Conservation (phyloP, 1,140 invertebrate genomes). For the Bombyx mandarina region DNA sequence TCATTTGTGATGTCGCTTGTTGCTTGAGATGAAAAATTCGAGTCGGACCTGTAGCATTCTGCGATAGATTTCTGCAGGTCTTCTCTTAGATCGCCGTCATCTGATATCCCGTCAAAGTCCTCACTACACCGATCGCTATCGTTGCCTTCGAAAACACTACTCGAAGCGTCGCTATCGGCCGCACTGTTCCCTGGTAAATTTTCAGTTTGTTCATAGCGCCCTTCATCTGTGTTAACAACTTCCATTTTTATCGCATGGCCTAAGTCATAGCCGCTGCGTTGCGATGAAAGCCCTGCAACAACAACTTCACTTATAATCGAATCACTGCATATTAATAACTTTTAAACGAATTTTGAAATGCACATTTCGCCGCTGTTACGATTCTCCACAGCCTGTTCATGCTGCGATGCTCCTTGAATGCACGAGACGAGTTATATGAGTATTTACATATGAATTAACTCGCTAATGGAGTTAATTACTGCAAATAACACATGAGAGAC, state of each 20-base stretch:
- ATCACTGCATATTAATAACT: slow-evolving; percentile 8
- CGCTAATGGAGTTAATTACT: slow-evolving; percentile 48
- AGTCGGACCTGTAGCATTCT: slow-evolving; percentile 59
- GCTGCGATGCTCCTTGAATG: slow-evolving; percentile 13
- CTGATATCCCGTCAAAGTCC: slow-evolving; percentile 44
- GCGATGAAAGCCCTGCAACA: slow-evolving; percentile 49
- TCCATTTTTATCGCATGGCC: slow-evolving; percentile 65
- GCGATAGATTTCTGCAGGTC: slow-evolving; percentile 58
- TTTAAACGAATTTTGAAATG: slow-evolving; percentile 14
- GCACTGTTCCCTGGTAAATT: slow-evolving; percentile 41
- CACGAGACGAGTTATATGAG: slow-evolving; percentile 11
- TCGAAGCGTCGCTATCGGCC: slow-evolving; percentile 48
- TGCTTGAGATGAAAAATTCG: slow-evolving; percentile 55
- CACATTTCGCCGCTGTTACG: slow-evolving; percentile 31
- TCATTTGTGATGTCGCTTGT: slow-evolving; percentile 52
- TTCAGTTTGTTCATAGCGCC: slow-evolving; percentile 48
- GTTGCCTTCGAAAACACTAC: slow-evolving; percentile 44
- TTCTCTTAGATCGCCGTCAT: slow-evolving; percentile 56
- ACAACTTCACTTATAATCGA: slow-evolving; percentile 16
- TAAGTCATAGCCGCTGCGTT: slow-evolving; percentile 51
- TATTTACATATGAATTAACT: slow-evolving; percentile 39
- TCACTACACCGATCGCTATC: slow-evolving; percentile 42
- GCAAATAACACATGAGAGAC: slow-evolving; percentile 27
- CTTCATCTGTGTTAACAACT: slow-evolving; percentile 48
- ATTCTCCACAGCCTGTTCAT: slow-evolving; percentile 58